A percentile compares a stretch with the other conserved stretches of the same genome.
Conservation (phyloP, 2,888 invertebrate genomes). For the Ephialtes manifestator region DNA sequence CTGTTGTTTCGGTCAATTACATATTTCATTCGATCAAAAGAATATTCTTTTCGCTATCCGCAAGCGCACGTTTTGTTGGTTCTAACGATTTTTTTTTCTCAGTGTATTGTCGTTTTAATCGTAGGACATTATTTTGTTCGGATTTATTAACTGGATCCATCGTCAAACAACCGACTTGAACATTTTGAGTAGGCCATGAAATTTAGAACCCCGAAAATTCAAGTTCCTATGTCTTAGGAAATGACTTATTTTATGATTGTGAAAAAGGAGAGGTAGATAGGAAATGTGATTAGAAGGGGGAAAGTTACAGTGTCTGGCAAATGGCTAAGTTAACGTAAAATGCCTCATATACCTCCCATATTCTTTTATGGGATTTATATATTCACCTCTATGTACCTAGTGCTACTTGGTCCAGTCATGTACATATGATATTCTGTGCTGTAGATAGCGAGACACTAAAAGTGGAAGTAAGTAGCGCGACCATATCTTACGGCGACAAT, state of each 20-base stretch:
- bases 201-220: too few relatives aligned
- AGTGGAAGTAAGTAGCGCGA: slow-evolving; percentile 7
- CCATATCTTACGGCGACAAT: slow-evolving; percentile 56
- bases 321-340: neutral
- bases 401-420: slow-evolving; percentile 17
- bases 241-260: neutral
- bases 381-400: slow-evolving; percentile 57
- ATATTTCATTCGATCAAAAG: too few relatives aligned
- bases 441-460: slow-evolving; percentile 41
- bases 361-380: slow-evolving; percentile 33
- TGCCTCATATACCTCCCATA: neutral
- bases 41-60: too few relatives aligned
- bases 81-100: too few relatives aligned
- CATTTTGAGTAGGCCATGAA: too few relatives aligned
- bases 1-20: too few relatives aligned
- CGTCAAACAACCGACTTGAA: too few relatives aligned
- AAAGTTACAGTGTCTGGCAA: neutral
- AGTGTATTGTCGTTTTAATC: too few relatives aligned
- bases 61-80: too few relatives aligned
- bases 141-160: too few relatives aligned
- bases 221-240: too few relatives aligned
- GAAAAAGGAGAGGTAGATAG: neutral
- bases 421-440: slow-evolving; percentile 34
- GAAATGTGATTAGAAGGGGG: neutral
- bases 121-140: too few relatives aligned